These are phyloP conservation scores for Anastatus disparis DNA, from an alignment of 1,140 invertebrate genomes.

Conservation along the genomic window DNA sequence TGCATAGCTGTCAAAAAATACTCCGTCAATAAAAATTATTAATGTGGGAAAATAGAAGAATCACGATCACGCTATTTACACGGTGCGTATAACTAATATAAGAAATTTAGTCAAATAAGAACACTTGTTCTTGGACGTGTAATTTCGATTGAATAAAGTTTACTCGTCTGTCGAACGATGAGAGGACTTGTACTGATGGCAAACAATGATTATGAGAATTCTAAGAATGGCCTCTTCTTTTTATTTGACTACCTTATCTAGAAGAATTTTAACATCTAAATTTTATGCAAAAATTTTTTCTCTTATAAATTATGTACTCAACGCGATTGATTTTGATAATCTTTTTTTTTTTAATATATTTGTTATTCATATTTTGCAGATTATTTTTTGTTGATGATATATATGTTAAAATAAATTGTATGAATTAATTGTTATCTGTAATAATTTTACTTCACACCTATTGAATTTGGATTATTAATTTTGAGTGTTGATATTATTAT, in stretches of 20 bases:
- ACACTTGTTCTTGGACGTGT: background rate
- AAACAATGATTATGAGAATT: background rate
- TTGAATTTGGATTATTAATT: no score
- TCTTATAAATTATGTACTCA: no score
- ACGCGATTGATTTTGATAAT: no score
- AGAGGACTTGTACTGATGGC: background rate
- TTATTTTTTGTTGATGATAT: no score
- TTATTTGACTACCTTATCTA: background rate
- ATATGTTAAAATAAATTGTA: no score
- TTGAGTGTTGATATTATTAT: no score
- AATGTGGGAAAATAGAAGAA: background rate
- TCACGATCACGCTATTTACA: background rate
- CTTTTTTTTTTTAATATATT: no score
- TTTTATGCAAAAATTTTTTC: background rate
- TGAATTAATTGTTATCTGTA: no score
- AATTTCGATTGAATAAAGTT: constrained; percentile 21
- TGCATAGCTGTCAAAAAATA: no score
- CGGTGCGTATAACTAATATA: constrained; percentile 25
- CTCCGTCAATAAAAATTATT: no score
- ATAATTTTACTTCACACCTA: no score
- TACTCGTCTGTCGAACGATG: background rate
- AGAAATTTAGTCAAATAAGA: constrained; percentile 27
- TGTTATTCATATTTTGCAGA: no score
- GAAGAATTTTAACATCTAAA: background rate
- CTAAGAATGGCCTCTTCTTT: background rate